Conservation (phyloP, 2,888 invertebrate genomes). For the Apodemia duryi region DNA sequence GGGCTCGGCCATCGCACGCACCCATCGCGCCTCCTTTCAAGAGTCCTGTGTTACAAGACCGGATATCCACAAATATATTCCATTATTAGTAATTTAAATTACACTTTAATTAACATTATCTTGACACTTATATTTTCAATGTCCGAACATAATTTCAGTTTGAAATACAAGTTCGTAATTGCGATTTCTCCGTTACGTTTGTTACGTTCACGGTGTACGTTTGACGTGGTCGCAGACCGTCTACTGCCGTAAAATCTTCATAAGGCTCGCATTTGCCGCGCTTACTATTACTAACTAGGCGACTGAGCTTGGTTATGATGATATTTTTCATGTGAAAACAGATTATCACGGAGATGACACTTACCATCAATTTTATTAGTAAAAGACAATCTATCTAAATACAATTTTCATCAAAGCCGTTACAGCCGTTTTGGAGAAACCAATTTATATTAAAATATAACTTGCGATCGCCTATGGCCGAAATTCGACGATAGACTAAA, state of each 20-base stretch:
- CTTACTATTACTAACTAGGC: slow-evolving; percentile 9
- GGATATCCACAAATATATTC: not conserved
- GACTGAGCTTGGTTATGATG: too few species aligned
- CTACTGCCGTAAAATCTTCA: not conserved
- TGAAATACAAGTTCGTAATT: not conserved
- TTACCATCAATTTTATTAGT: too few species aligned
- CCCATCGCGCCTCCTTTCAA: slow-evolving; percentile 54
- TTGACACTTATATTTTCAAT: not conserved
- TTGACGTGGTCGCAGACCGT: not conserved
- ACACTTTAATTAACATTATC: not conserved
- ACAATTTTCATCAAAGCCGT: too few species aligned
- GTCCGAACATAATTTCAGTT: not conserved
- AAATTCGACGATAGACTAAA: too few species aligned
- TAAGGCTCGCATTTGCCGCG: not conserved
- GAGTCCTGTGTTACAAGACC: slow-evolving; percentile 29
- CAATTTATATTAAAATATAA: too few species aligned
- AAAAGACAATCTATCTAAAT: too few species aligned
- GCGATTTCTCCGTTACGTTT: not conserved
- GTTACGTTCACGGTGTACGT: not conserved
- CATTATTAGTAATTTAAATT: not conserved
- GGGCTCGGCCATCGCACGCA: slow-evolving; percentile 67
- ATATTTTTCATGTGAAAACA: too few species aligned
- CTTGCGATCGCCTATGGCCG: too few species aligned
- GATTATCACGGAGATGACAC: too few species aligned
- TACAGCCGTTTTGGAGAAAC: too few species aligned